Evolutionary conservation across 2,888 invertebrate species (phyloP).

Genomic region (Teleiodes luculella): DNA sequence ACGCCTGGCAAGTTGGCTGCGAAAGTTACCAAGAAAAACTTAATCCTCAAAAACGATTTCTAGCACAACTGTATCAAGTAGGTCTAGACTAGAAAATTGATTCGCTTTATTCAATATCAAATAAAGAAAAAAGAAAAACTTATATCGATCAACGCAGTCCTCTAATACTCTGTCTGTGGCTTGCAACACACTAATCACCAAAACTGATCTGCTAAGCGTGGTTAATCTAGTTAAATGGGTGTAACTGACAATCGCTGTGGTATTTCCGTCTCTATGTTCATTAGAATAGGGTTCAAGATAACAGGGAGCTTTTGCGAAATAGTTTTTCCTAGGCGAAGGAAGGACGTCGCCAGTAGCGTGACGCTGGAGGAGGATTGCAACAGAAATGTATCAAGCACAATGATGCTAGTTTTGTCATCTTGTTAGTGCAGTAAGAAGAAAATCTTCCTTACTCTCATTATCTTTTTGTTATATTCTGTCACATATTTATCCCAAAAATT

Average conservation of each 20-base stretch:
- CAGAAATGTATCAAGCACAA: constrained; percentile 28
- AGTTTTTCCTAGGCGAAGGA: constrained; percentile 49
- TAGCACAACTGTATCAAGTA: too few species aligned
- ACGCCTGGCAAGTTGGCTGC: too few species aligned
- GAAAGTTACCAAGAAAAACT: too few species aligned
- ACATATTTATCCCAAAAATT: too few species aligned
- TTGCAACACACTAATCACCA: constrained; percentile 27
- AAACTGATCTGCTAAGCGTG: constrained; percentile 38
- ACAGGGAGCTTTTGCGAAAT: constrained; percentile 38
- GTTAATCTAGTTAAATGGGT: constrained; percentile 57
- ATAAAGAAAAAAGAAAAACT: too few species aligned
- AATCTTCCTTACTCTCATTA: too few species aligned
- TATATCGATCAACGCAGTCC: neutral
- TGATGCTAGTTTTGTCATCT: neutral
- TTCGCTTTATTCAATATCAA: too few species aligned
- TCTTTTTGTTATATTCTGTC: too few species aligned
- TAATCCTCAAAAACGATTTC: too few species aligned
- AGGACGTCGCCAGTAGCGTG: constrained; percentile 54
- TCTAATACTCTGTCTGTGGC: neutral
- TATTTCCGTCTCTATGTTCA: constrained; percentile 29
- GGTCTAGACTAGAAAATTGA: too few species aligned
- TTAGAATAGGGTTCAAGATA: constrained; percentile 32
- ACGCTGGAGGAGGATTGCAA: constrained; percentile 42
- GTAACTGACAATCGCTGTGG: constrained; percentile 35
- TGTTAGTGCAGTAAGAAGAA: neutral